Percentiles rank a stretch among this genome's conserved stretches.
Conservation (phyloP, 2,797 vertebrate genomes). For the Hephaestus fuliginosus region DNA sequence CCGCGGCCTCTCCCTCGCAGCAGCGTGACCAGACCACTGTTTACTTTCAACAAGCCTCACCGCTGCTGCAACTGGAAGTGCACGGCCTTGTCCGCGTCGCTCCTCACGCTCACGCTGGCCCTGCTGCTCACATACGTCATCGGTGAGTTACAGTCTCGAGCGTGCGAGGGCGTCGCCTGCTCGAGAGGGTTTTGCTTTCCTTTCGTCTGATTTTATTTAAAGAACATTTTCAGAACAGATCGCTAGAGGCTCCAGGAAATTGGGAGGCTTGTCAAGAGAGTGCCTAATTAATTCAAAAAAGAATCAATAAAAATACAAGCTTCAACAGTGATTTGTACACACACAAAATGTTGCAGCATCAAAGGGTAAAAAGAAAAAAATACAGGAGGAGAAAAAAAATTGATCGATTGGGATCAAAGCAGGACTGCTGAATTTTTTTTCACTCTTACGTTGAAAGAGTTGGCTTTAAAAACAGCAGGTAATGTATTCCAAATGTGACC, state of each 20-base stretch:
- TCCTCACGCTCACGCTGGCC: conserved; percentile 93
- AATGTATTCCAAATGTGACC: conserved; percentile 47
- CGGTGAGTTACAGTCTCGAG: conserved; percentile 85
- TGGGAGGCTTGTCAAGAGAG: conserved; percentile 37
- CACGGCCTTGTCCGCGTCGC: conserved; percentile 93
- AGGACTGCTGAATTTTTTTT: conserved; percentile 37
- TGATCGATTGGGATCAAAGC: conserved; percentile 64
- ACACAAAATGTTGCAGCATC: conserved; percentile 41
- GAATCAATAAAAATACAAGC: conserved; percentile 60
- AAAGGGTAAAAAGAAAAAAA: conserved; percentile 26
- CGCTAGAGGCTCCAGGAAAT: conserved; percentile 21
- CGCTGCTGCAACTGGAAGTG: conserved; percentile 98
- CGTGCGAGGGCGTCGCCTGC: too few relatives aligned
- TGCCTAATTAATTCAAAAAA: conserved; percentile 54
- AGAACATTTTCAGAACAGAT: conserved; percentile 41
- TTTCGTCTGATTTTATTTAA: conserved; percentile 12
- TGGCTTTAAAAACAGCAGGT: conserved; percentile 50
- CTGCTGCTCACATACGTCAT: conserved; percentile 95
- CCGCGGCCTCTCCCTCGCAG: conserved; percentile 94
- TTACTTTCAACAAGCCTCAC: conserved; percentile 97
- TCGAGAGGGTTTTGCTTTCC: background rate
- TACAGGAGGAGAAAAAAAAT: background rate
- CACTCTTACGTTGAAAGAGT: conserved; percentile 47
- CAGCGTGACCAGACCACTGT: conserved; percentile 94
- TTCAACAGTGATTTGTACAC: conserved; percentile 29